Conservation (phyloP, 2,888 invertebrate species). For the Drosophila lacicola region DNA sequence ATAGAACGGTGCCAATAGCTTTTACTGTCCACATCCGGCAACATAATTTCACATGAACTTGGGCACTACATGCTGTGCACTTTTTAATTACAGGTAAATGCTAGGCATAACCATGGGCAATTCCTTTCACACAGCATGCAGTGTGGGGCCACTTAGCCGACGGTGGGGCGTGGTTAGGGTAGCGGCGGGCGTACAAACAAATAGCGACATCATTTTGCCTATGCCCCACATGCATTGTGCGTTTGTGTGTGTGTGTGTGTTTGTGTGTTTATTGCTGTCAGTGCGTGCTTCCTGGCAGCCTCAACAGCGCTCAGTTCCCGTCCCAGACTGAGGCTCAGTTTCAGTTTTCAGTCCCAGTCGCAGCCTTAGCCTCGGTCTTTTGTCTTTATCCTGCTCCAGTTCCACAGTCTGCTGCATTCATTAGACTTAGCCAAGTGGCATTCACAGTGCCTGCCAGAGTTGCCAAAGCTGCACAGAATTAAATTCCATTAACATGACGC, state of each 20-base stretch:
- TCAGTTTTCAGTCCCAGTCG: conserved; percentile 31
- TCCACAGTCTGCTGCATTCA: conserved; percentile 78
- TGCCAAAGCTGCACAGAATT: conserved; percentile 45
- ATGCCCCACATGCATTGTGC: conserved; percentile 43
- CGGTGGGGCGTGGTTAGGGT: not conserved
- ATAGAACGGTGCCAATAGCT: conserved; percentile 31
- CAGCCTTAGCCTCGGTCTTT: conserved; percentile 44
- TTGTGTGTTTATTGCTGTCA: conserved; percentile 54
- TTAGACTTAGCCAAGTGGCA: conserved; percentile 75
- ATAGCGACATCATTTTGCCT: conserved; percentile 50
- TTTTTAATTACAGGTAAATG: conserved; percentile 48
- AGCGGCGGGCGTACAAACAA: conserved; percentile 42
- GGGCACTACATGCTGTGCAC: conserved; percentile 9
- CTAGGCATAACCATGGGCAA: conserved; percentile 65
- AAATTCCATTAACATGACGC: conserved; percentile 69
- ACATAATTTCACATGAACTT: conserved; percentile 59
- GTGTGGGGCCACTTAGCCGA: conserved; percentile 41
- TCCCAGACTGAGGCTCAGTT: conserved; percentile 9
- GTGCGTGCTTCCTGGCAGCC: conserved; percentile 65
- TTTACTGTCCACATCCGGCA: conserved; percentile 56
- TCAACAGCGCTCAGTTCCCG: conserved; percentile 11
- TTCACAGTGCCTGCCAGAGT: conserved; percentile 26
- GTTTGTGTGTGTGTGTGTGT: conserved; percentile 24
- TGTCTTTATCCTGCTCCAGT: conserved; percentile 71
- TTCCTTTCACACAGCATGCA: conserved; percentile 46